Percentiles rank a stretch among this genome's conserved stretches.
phyloP scores from a whole-genome alignment of 2,113 vertebrate species.

The Chaenogobius annularis region DNA sequence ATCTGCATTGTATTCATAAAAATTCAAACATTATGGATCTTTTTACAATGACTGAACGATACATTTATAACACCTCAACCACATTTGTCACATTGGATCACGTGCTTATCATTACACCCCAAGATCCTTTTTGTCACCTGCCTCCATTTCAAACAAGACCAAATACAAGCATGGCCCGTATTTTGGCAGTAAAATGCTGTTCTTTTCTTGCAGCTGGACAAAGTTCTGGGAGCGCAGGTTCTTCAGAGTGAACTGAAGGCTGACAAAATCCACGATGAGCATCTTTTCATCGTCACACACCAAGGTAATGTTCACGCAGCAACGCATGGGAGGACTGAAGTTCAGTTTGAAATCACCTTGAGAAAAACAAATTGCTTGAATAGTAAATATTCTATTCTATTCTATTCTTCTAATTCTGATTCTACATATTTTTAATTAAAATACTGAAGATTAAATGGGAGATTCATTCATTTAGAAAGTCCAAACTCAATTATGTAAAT shows the following conservation, averaged over 20 bases:
- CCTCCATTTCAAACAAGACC: no score
- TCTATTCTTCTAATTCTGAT: no score
- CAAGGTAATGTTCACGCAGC: conserved; percentile 80
- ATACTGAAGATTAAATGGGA: not conserved
- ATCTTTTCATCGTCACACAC: conserved; percentile 97
- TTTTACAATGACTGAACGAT: no score
- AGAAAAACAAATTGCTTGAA: no score
- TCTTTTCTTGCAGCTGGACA: conserved; percentile 81
- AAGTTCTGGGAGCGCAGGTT: conserved; percentile 88
- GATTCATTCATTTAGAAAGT: not conserved
- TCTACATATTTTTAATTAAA: not conserved
- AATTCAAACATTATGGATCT: no score
- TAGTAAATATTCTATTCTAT: no score
- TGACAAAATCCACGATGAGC: conserved; percentile 94
- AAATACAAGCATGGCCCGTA: not conserved
- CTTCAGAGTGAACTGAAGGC: conserved; percentile 91
- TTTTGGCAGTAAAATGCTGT: not conserved
- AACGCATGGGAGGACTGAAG: not conserved
- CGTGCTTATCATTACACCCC: no score
- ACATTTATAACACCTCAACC: no score
- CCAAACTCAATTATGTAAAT: not conserved
- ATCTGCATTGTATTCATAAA: no score
- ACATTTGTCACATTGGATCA: no score
- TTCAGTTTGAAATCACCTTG: no score
- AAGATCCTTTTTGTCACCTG: no score